Percentiles rank a stretch among this genome's conserved stretches.
These are phyloP conservation scores for Urocynchramus pylzowi DNA, from an alignment of 2,113 vertebrate genomes.

Conservation along the genomic window DNA sequence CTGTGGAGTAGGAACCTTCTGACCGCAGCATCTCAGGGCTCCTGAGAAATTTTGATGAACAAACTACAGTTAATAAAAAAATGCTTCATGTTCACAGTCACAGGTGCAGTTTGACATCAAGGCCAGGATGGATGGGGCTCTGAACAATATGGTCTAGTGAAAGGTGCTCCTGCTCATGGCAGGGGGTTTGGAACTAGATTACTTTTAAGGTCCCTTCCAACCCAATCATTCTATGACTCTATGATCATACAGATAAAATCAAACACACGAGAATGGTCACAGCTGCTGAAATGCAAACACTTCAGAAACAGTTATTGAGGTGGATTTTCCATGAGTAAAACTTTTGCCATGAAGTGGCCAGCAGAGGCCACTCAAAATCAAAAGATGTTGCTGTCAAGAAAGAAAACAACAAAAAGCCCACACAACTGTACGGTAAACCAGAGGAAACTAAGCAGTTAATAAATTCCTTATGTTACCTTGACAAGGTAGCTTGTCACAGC, in stretches of 20 bases:
- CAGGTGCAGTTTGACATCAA: background rate
- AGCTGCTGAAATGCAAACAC: conserved; percentile 32
- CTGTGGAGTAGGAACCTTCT: conserved; percentile 77
- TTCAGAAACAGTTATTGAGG: background rate
- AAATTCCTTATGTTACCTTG: conserved; percentile 48
- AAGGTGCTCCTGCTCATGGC: background rate
- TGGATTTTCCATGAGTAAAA: background rate
- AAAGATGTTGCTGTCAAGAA: conserved; percentile 30
- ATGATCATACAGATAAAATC: background rate
- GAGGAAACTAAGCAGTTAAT: background rate
- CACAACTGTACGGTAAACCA: background rate
- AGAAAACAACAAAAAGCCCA: background rate
- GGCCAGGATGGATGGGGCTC: background rate
- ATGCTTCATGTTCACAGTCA: background rate
- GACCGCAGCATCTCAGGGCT: conserved; percentile 75
- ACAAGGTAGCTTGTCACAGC: background rate
- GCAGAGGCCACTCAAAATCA: conserved; percentile 64
- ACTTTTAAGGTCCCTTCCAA: background rate
- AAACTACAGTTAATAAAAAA: background rate
- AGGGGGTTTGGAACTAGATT: background rate
- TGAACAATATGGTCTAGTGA: background rate
- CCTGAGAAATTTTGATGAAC: conserved; percentile 69
- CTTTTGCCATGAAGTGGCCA: conserved; percentile 29
- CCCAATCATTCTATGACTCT: background rate
- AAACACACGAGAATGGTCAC: background rate